Evolutionary conservation across 64 coral and sea anemone species (phyloP).

Genomic region (Pachyseris speciosa): DNA sequence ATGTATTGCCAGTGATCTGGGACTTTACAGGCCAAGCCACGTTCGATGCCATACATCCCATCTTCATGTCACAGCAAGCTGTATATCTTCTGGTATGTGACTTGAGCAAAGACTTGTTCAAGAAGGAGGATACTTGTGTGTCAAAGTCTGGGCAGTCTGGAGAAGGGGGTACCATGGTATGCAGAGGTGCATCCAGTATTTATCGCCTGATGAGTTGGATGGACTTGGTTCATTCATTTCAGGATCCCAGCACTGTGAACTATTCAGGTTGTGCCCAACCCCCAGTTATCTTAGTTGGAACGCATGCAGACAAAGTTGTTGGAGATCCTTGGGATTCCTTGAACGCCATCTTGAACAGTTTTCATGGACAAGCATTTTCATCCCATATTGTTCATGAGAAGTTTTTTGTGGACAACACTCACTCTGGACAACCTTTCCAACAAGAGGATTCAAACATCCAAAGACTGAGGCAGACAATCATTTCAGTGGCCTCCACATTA

Average conservation of each 20-base stretch:
- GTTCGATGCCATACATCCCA: conserved; percentile 14
- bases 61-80: conserved; percentile 28
- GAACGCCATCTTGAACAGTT: conserved; percentile 8
- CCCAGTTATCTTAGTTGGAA: conserved; percentile 29
- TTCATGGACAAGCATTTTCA: conserved; percentile 19
- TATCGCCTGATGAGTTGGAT: conserved; percentile 41
- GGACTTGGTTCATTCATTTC: conserved; percentile 53
- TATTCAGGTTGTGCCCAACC: background rate
- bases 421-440: background rate
- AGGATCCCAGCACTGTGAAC: background rate
- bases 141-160: background rate
- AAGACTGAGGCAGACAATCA: background rate
- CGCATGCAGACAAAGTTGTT: conserved; percentile 20
- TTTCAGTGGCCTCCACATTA: conserved; percentile 16
- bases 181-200: background rate
- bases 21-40: conserved; percentile 31
- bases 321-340: conserved; percentile 5
- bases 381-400: conserved; percentile 15
- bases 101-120: conserved; percentile 17
- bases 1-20: conserved; percentile 39
- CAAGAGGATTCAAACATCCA: conserved; percentile 30
- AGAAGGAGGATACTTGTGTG: background rate
- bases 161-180: background rate
- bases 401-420: conserved; percentile 36
- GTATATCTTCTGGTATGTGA: conserved; percentile 34